Base-by-base conservation (phyloP, 2,888 invertebrate genomes). In the Muschampia plurimacula region DNA sequence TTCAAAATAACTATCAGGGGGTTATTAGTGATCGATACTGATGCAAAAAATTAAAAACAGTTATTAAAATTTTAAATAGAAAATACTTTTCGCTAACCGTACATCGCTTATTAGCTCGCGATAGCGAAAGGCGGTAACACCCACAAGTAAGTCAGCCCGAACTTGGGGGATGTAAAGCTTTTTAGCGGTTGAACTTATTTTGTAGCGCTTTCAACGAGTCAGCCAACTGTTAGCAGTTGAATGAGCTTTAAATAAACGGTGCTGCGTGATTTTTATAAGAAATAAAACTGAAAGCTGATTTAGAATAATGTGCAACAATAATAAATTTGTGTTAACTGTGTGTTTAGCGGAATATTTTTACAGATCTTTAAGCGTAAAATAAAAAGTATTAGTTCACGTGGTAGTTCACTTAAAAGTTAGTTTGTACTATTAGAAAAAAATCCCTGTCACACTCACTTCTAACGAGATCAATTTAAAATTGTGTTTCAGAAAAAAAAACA, bases 171-270 rank as follows among this genome's bases (percentile, higher is more conserved):
- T 71, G 70, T 65, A 71, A 32, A 72, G 67, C 71, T 67, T 72
- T 72, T 72, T 71, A 71, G 71, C 71, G 71, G 71, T 66, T 70
- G 49, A 71, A 66, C 71, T 71, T 71, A 71, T 71, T 71, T 71
- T 71, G 71, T 66, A 71, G 71, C 59, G 66, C 49, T 71, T 71
- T 71, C 71, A 52, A n/a, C 59, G 71, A 66, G 66, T 60, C 71
- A 60, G 60, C 55, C 64, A 62, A 59, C 57, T 44, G 71, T 46
- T 46, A 70, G 65, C 64, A 62, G 62, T 66, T 59, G 15, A 71
- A 71, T 68, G 15, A 44, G 59, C 60, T 44, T 59, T n/a, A 60
- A 68, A 59, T 59, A 59, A 65, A 65, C 28, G 15, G n/a, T 39
- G 60, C 52, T n/a, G 39, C 39, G 44, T 7, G 55, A 69, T 41